Percentiles rank a stretch among this genome's conserved stretches.
phyloP scores from a whole-genome alignment of 2,113 vertebrate species.

The Paraplagusia blochii region DNA sequence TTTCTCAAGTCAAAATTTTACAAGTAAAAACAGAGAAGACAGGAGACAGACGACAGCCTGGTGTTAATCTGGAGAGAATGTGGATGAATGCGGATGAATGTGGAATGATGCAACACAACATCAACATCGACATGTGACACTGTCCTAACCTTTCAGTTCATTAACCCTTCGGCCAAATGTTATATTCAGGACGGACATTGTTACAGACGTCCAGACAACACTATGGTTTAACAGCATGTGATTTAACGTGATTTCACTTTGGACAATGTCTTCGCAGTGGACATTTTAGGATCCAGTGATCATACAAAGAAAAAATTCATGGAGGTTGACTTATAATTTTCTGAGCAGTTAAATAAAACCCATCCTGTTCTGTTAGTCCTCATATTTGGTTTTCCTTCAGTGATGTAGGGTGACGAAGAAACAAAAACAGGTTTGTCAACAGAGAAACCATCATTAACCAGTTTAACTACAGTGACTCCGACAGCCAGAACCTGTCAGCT shows the following conservation, averaged over 20 bases:
- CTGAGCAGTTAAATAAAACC: no score
- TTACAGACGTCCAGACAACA: background rate
- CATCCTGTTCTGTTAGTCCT: no score
- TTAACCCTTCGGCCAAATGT: conserved; percentile 20
- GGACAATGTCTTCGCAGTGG: no score
- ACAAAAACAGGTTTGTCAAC: no score
- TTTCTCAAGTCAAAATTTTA: conserved; percentile 71
- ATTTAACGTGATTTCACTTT: background rate
- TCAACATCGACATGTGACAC: no score
- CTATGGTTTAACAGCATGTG: background rate
- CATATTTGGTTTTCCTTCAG: no score
- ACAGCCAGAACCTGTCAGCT: background rate
- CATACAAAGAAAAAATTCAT: conserved; percentile 3
- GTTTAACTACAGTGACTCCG: background rate
- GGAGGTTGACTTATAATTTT: no score
- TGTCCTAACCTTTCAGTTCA: no score
- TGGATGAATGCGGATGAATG: background rate
- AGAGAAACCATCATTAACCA: no score
- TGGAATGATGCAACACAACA: background rate
- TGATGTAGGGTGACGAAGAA: no score
- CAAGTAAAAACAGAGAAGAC: conserved; percentile 61
- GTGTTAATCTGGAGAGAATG: conserved; percentile 14
- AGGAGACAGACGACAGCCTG: background rate
- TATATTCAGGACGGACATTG: conserved; percentile 12
- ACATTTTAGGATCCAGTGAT: background rate